Evolutionary conservation across 2,888 invertebrate genomes (phyloP), one percentile per base, ranked within the genome.

Genomic region (Cheilosia pagana): DNA sequence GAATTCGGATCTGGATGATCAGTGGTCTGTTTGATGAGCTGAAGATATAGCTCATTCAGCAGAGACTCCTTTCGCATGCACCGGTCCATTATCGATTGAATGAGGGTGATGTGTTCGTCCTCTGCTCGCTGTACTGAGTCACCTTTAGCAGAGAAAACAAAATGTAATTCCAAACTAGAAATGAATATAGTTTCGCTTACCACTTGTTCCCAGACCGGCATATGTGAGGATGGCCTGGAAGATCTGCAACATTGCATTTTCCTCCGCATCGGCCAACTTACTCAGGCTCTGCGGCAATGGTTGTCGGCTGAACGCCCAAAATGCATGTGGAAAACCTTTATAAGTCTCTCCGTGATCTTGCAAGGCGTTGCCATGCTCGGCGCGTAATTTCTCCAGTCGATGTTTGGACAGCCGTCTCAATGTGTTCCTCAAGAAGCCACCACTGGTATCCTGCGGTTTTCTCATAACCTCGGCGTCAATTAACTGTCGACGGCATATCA

Each of bases 21-120:
- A 0, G 98, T 98, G 0, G 98, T 98, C 93, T 97, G 97, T 91
- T 98, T 98, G 78, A 98, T 96, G 48, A 98, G 94, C 90, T 98
- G 98, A 87, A 98, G 94, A 91, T 97, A 98, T 75, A 98, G 93
- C 92, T 98, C 98, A 89, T 97, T 97, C 5, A 98, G 93, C 60
- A 98, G 93, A 60, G 96, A 94, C 89, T 98, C 97, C 90, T 96
- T 98, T 88, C 97, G 94, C 95, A 98, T 95, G 88, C 97, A 97
- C 78, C 97, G 95, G 89, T 98, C 98, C 92, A 98, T 94, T 87
- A 98, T 95, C 1, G 95, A 95, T 92, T 98, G 98, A 70, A 98
- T 95, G 25, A 98, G 94, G 82, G 96, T 95, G 6, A 97, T 96
- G 88, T 98, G 96, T 91, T 98, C 98, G 90, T 97, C 97, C 91